These are phyloP conservation scores for Dasysyrphus albostriatus DNA, from an alignment of 2,888 invertebrate species.

Conservation along the genomic window DNA sequence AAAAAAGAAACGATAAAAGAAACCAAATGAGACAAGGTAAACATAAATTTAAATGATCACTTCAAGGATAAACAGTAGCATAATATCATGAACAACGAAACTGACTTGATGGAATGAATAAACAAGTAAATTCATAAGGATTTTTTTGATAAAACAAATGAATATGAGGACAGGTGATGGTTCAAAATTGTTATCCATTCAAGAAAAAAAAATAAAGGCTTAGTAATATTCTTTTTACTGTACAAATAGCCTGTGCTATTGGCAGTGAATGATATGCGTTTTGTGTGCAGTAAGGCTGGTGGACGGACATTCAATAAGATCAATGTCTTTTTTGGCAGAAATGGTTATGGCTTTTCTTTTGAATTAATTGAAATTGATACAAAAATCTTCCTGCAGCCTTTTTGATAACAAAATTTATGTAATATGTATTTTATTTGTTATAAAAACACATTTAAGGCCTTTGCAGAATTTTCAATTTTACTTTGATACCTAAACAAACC, in stretches of 20 bases:
- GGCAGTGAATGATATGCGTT: constrained; percentile 32
- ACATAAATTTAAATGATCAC: constrained; percentile 41
- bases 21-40: constrained; percentile 55
- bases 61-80: constrained; percentile 43
- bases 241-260: constrained; percentile 21
- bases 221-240: background rate
- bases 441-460: no score
- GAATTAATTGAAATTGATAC: background rate
- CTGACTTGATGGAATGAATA: constrained; percentile 64
- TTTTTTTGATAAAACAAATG: constrained; percentile 45
- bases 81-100: constrained; percentile 51
- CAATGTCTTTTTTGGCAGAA: background rate
- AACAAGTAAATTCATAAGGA: constrained; percentile 38
- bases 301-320: background rate
- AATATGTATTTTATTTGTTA: no score
- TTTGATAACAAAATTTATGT: no score
- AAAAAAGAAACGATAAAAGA: constrained; percentile 52
- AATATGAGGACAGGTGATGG: constrained; percentile 28
- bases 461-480: no score
- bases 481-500: no score
- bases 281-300: background rate
- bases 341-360: background rate
- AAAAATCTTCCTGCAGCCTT: background rate
- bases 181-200: constrained; percentile 1
- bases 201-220: background rate